These are phyloP conservation scores for Rosalia funebris DNA, from an alignment of 2,888 invertebrate genomes.

Conservation along the genomic window DNA sequence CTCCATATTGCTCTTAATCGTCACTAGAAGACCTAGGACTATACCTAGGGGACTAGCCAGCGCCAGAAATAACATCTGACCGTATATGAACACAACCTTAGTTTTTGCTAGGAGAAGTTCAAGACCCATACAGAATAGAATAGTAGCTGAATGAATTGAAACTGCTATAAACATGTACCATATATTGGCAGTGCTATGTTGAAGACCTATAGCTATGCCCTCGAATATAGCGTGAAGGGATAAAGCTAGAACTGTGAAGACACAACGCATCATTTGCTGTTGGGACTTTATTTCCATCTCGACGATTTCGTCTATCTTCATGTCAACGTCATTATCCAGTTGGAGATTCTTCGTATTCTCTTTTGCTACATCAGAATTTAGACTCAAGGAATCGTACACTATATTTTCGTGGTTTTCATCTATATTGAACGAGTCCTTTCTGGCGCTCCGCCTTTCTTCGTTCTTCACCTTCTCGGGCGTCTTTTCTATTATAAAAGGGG, in stretches of 20 bases:
- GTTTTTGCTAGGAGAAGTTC: constrained; percentile 65
- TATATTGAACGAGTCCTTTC: constrained; percentile 27
- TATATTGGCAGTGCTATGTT: constrained; percentile 62
- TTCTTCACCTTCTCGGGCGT: constrained; percentile 35
- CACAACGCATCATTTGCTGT: constrained; percentile 60
- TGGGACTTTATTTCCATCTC: constrained; percentile 47
- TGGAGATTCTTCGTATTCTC: constrained; percentile 47
- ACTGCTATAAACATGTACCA: constrained; percentile 68
- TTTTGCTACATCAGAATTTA: constrained; percentile 42
- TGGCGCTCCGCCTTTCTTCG: constrained; percentile 24
- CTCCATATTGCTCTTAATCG: constrained; percentile 58
- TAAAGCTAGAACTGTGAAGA: constrained; percentile 65
- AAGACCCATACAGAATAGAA: constrained; percentile 67
- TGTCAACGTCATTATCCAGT: constrained; percentile 33
- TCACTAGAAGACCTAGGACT: constrained; percentile 63
- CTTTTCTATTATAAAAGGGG: constrained; percentile 40
- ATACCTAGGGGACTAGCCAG: constrained; percentile 67
- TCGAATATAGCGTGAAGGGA: constrained; percentile 69
- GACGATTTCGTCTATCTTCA: constrained; percentile 32
- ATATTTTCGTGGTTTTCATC: constrained; percentile 35
- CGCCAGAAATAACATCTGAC: constrained; percentile 64
- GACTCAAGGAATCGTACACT: constrained; percentile 40
- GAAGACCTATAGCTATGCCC: constrained; percentile 67
- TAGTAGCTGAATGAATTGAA: constrained; percentile 66
- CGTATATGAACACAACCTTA: constrained; percentile 58